Conservation (phyloP, 2,797 vertebrate genomes). For the Sciurus vulgaris region DNA sequence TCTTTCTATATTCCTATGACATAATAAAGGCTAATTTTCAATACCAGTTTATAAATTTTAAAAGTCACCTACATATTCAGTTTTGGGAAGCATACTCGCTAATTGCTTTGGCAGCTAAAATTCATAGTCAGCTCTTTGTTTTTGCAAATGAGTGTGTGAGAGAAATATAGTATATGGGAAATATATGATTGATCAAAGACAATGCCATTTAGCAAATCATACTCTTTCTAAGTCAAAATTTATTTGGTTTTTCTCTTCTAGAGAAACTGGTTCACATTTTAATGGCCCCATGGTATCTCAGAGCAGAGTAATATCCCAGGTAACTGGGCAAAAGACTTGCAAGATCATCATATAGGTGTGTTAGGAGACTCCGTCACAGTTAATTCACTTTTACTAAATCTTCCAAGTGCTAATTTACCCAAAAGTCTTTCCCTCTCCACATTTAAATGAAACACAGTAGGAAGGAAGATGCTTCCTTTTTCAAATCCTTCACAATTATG, state of each 20-base stretch:
- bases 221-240: conserved; percentile 62
- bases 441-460: conserved; percentile 69
- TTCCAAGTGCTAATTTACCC: conserved; percentile 68
- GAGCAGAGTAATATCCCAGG: conserved; percentile 52
- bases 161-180: conserved; percentile 41
- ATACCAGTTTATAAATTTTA: not conserved
- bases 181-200: conserved; percentile 42
- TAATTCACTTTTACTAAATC: conserved; percentile 72
- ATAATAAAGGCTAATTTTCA: conserved; percentile 34
- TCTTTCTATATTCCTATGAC: not conserved
- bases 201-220: conserved; percentile 73
- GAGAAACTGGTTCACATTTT: conserved; percentile 75
- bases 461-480: conserved; percentile 58
- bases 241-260: conserved; percentile 44
- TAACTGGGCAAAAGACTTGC: conserved; percentile 45
- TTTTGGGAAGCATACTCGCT: not conserved
- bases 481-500: conserved; percentile 62
- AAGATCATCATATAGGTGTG: conserved; percentile 43
- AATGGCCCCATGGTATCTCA: conserved; percentile 61
- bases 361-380: conserved; percentile 51
- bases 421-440: conserved; percentile 32
- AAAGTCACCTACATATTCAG: not conserved
- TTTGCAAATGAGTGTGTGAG: conserved; percentile 35
- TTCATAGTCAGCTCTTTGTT: conserved; percentile 60
- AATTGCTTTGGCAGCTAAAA: conserved; percentile 60